A percentile compares a stretch with the other conserved stretches of the same genome.
Conservation (phyloP, 2,113 vertebrate species). For the Serinus canaria region DNA sequence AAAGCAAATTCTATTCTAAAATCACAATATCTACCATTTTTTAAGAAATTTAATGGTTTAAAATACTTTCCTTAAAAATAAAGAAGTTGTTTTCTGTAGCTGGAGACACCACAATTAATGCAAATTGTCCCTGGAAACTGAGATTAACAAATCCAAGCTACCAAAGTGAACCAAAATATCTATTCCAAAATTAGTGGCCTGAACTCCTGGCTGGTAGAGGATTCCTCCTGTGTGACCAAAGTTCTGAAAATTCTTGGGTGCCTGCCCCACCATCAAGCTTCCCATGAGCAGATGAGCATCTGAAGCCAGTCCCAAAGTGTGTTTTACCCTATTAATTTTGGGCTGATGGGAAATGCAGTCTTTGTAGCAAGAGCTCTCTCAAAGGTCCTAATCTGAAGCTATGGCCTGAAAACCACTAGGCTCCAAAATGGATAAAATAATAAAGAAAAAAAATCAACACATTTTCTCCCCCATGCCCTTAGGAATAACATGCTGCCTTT, state of each 20-base stretch:
- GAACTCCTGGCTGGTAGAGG: background rate
- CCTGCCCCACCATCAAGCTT: accelerated
- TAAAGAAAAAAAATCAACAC: background rate
- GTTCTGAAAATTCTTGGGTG: background rate
- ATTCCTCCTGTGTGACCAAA: accelerated
- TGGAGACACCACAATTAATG: background rate
- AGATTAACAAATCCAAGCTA: background rate
- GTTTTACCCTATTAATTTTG: background rate
- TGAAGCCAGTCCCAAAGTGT: background rate
- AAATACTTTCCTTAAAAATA: background rate
- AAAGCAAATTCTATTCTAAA: background rate
- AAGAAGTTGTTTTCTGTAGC: background rate
- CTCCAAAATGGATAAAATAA: background rate
- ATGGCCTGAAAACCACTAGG: background rate
- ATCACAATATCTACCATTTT: accelerated
- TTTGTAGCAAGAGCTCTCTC: background rate
- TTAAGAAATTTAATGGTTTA: accelerated
- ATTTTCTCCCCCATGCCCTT: accelerated
- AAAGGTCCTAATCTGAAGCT: background rate
- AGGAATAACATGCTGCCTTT: background rate
- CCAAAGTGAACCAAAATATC: background rate
- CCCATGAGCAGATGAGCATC: background rate
- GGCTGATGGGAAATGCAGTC: background rate
- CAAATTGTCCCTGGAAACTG: accelerated
- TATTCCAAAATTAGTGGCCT: accelerated